A percentile compares a stretch with the other conserved stretches of the same genome.
phyloP scores from a whole-genome alignment of 2,797 vertebrate genomes.

The Sus cebifrons region DNA sequence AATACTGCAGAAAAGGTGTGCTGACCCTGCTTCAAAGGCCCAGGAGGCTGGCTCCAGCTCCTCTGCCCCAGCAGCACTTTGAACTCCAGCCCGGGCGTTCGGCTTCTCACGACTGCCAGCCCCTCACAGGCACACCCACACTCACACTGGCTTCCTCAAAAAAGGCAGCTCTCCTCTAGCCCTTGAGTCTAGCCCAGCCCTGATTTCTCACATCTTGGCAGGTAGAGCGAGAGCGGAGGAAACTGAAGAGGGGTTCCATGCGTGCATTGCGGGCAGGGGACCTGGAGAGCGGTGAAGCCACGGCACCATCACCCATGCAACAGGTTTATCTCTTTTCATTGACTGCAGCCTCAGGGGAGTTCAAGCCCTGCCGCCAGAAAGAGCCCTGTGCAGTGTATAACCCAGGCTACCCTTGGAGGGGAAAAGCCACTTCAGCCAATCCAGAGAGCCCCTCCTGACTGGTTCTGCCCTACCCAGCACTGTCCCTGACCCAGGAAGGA shows the following conservation, averaged over 20 bases:
- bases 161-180: background rate
- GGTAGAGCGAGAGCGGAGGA: constrained; percentile 89
- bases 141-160: background rate
- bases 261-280: background rate
- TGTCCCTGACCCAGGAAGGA: background rate
- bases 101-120: background rate
- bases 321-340: constrained; percentile 72
- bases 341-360: background rate
- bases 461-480: background rate
- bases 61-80: background rate
- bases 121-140: rapidly evolving
- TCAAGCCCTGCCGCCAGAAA: background rate
- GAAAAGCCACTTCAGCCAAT: background rate
- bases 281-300: constrained; percentile 36
- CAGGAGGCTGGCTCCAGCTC: background rate
- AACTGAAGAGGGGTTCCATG: constrained; percentile 83
- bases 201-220: constrained; percentile 55
- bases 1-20: background rate
- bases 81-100: background rate
- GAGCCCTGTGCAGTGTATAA: background rate
- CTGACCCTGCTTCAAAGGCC: background rate
- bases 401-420: background rate
- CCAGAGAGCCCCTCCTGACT: background rate
- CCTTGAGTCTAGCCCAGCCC: background rate
- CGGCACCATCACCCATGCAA: background rate